A percentile compares a stretch with the other conserved stretches of the same genome.
phyloP scores from a whole-genome alignment of 30 jellyfish, hydroid and myxozoan species.

The Hydractinia symbiolongicarpus region DNA sequence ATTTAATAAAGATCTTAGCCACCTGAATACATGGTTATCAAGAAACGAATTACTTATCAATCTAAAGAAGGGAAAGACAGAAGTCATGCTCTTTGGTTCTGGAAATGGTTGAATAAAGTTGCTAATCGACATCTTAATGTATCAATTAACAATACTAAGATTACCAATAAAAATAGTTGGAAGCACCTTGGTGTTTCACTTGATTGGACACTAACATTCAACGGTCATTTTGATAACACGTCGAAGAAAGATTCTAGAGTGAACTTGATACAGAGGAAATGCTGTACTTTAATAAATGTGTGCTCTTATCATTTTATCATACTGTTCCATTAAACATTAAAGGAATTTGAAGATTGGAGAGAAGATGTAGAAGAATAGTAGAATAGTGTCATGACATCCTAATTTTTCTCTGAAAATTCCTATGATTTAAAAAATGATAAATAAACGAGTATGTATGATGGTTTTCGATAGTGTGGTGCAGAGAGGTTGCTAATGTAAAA shows the following conservation, averaged over 20 bases:
- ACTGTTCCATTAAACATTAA: slow-evolving; percentile 1
- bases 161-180: not conserved
- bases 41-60: slow-evolving; percentile 5
- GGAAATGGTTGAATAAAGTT: too few relatives aligned
- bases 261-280: not conserved
- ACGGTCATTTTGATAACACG: not conserved
- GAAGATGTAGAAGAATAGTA: slow-evolving; percentile 5
- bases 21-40: slow-evolving; percentile 4
- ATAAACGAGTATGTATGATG: not conserved
- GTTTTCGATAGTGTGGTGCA: too few relatives aligned
- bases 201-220: not conserved
- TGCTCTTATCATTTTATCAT: slow-evolving; percentile 1
- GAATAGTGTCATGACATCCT: too few relatives aligned
- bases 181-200: slow-evolving; percentile 5
- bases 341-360: not conserved
- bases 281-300: slow-evolving; percentile 3
- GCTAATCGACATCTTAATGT: not conserved
- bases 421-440: not conserved
- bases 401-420: not conserved
- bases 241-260: not conserved
- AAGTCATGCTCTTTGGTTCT: slow-evolving; percentile 4
- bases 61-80: not conserved
- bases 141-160: slow-evolving; percentile 1
- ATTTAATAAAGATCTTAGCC: not conserved
- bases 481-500: too few relatives aligned